Base-by-base conservation (phyloP, 2,797 vertebrate species). In the Ceryle rudis region DNA sequence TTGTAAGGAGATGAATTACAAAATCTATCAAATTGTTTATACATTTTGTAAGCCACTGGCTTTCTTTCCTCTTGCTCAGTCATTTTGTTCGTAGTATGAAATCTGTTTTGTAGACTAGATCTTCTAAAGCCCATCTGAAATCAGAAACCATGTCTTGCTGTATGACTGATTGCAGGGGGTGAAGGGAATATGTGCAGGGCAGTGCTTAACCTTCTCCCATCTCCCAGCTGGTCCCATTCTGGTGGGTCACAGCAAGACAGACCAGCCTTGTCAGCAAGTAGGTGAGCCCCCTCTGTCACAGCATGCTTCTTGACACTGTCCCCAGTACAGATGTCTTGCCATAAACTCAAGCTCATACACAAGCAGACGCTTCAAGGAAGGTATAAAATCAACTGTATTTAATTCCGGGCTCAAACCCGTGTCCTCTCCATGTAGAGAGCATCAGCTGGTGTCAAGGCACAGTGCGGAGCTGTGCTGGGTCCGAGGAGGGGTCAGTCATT, bases 271-370 rank as follows among this genome's bases (percentile, higher is more conserved):
- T 17, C 62, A 82, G 73, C 49, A 35, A n/a, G 14, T 4, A 35
- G 23, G 29, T 29, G 71, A 82, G 4, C 5, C 5, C 54, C 7
- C 47, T 35, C 51, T 73, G 35, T 25, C 85, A 4, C 51, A n/a
- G 23, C 0, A 2, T 4, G 19, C 66, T 69, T 20, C 33, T 19
- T 55, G 26, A 9, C 0, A 1, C 14, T 64, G 42, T n/a, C 25
- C 22, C 57, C 28, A 13, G 25, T 14, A 16, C 42, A 44, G 69
- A 41, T n/a, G 18, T 61, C 72, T 46, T 54, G 39, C 64, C 55
- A 26, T n/a, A 54, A 89, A 64, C 41, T 64, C 35, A 1, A 55
- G n/a, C 35, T 92, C 2, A 1, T 12, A 7, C 0, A 14, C 11
- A 26, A 65, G 39, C 33, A 73, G n/a, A 26, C 5, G 19, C 70